Evolutionary conservation across 2,888 invertebrate species (phyloP).

Genomic region (Germaria angustata): DNA sequence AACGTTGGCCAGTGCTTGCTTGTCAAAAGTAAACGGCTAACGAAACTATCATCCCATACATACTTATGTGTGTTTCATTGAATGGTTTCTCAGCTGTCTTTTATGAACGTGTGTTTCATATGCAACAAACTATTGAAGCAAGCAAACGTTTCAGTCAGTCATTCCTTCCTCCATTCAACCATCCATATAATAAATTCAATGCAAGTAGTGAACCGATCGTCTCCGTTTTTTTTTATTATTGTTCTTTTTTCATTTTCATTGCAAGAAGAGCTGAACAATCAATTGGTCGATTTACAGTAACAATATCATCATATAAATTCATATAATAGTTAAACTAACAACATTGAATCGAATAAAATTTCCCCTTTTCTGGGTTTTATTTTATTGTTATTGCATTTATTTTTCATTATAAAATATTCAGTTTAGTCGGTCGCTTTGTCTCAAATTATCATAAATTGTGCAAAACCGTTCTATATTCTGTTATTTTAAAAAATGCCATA

Average conservation of each 20-base stretch:
- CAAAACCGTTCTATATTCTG: conserved; percentile 61
- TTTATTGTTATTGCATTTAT: conserved; percentile 24
- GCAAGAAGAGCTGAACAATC: conserved; percentile 34
- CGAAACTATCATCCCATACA: conserved; percentile 14
- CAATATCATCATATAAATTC: conserved; percentile 41
- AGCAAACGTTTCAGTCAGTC: conserved; percentile 37
- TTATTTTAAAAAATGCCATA: neutral
- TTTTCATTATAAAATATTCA: conserved; percentile 37
- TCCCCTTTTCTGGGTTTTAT: conserved; percentile 40
- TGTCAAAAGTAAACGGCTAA: conserved; percentile 7
- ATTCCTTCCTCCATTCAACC: conserved; percentile 28
- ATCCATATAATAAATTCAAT: conserved; percentile 65
- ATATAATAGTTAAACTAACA: conserved; percentile 40
- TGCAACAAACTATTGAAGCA: conserved; percentile 46
- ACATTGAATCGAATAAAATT: conserved; percentile 46
- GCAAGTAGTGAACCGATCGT: conserved; percentile 55
- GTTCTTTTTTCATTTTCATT: conserved; percentile 6
- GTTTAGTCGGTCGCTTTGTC: conserved; percentile 62
- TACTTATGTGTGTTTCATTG: neutral
- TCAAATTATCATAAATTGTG: conserved; percentile 66
- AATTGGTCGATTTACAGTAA: conserved; percentile 55
- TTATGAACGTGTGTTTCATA: conserved; percentile 10
- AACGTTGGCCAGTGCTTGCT: conserved; percentile 4
- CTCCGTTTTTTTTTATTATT: conserved; percentile 10
- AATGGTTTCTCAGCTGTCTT: conserved; percentile 31